A percentile compares a stretch with the other conserved stretches of the same genome.
phyloP scores from a whole-genome alignment of 2,797 vertebrate species.

The Thalassophryne amazonica region DNA sequence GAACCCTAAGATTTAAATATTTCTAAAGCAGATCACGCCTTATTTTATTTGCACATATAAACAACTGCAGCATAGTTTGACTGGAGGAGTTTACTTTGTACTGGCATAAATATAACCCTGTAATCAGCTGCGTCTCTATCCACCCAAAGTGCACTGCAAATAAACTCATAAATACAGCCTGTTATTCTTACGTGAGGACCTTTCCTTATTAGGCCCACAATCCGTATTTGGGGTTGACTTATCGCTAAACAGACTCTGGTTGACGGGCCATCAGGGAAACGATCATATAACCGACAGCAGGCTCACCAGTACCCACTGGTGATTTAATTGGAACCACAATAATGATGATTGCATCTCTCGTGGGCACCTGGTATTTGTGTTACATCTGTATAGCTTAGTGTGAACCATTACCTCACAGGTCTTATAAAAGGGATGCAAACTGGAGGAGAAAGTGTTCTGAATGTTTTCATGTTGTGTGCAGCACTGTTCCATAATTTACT shows the following conservation, averaged over 20 bases:
- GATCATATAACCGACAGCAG: conserved; percentile 40
- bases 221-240: conserved; percentile 38
- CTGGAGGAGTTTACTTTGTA: too few relatives aligned
- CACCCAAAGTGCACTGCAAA: not conserved
- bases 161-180: not conserved
- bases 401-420: conserved; percentile 42
- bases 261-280: conserved; percentile 44
- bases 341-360: conserved; percentile 59
- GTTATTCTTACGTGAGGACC: conserved; percentile 4
- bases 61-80: not conserved
- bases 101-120: too few relatives aligned
- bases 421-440: conserved; percentile 33
- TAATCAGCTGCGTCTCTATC: not conserved
- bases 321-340: conserved; percentile 67
- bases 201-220: conserved; percentile 13
- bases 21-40: not conserved
- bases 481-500: too few relatives aligned
- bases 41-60: not conserved
- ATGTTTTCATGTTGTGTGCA: conserved; percentile 42
- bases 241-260: conserved; percentile 38
- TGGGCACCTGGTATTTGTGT: conserved; percentile 55
- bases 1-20: conserved; percentile 1
- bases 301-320: conserved; percentile 54
- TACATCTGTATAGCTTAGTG: conserved; percentile 49
- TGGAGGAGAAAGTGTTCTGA: conserved; percentile 37